Conservation (phyloP, 2,888 invertebrate genomes). For the Notodonta dromedarius region DNA sequence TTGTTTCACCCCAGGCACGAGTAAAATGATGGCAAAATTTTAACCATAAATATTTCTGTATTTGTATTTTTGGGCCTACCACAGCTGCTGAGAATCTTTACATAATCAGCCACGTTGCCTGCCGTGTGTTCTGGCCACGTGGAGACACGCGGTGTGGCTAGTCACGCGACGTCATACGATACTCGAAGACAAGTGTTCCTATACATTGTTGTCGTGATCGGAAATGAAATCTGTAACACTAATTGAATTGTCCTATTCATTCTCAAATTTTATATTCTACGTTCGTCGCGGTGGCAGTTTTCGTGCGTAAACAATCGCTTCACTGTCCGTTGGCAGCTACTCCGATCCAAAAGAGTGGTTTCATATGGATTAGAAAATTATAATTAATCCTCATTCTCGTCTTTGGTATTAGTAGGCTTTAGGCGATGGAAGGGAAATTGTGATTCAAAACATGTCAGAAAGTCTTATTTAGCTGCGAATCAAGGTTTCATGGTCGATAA, state of each 20-base stretch:
- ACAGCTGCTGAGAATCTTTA: slow-evolving; percentile 41
- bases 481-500: slow-evolving; percentile 23
- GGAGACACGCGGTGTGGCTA: slow-evolving; percentile 36
- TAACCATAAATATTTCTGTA: slow-evolving; percentile 22
- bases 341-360: slow-evolving; percentile 16
- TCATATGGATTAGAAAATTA: slow-evolving; percentile 10
- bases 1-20: slow-evolving; percentile 47
- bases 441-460: slow-evolving; percentile 22
- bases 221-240: slow-evolving; percentile 28
- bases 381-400: background rate
- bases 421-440: slow-evolving; percentile 8
- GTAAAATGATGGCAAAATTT: slow-evolving; percentile 29
- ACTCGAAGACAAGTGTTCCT: slow-evolving; percentile 38
- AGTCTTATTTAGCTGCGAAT: slow-evolving; percentile 25
- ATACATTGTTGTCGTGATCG: slow-evolving; percentile 35
- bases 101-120: slow-evolving; percentile 60
- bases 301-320: slow-evolving; percentile 17
- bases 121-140: slow-evolving; percentile 58
- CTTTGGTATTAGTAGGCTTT: background rate
- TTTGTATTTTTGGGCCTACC: slow-evolving; percentile 23
- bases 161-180: slow-evolving; percentile 49
- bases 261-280: slow-evolving; percentile 13
- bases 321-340: slow-evolving; percentile 11
- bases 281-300: slow-evolving; percentile 17
- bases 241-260: slow-evolving; percentile 16